Evolutionary conservation across 2,113 vertebrate species (phyloP).

Genomic region (Muntiacus reevesi): DNA sequence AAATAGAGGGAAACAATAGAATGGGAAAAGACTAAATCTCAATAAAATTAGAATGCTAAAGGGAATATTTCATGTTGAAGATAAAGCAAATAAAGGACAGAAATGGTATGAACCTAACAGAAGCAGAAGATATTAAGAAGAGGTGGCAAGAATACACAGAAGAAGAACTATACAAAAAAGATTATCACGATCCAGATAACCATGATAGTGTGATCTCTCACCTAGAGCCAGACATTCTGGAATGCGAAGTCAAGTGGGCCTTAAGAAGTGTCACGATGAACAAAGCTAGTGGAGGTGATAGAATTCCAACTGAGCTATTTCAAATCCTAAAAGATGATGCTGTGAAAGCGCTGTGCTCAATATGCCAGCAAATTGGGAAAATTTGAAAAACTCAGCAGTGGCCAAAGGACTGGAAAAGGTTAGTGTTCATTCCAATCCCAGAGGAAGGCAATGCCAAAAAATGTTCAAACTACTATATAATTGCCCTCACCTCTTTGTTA

Average conservation of each 20-base stretch:
- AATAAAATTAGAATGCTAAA: background rate
- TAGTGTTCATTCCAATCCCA: background rate
- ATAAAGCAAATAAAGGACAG: no score
- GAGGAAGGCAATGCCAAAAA: background rate
- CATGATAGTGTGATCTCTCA: background rate
- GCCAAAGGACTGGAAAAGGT: background rate
- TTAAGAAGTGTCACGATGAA: background rate
- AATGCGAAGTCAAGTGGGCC: background rate
- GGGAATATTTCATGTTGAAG: background rate
- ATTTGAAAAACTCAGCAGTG: background rate
- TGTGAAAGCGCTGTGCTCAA: fast-evolving
- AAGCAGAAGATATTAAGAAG: background rate
- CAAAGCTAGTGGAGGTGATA: background rate
- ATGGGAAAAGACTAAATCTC: background rate
- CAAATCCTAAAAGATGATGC: background rate
- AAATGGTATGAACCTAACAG: background rate
- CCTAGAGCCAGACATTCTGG: background rate
- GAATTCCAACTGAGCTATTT: background rate
- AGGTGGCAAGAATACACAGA: background rate
- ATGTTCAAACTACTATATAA: background rate
- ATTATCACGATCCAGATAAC: background rate
- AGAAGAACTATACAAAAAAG: background rate
- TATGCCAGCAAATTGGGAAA: background rate
- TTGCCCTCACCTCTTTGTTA: background rate
- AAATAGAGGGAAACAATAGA: background rate